Evolutionary conservation across 2,888 invertebrate genomes (phyloP).

Genomic region (Muscina levida): DNA sequence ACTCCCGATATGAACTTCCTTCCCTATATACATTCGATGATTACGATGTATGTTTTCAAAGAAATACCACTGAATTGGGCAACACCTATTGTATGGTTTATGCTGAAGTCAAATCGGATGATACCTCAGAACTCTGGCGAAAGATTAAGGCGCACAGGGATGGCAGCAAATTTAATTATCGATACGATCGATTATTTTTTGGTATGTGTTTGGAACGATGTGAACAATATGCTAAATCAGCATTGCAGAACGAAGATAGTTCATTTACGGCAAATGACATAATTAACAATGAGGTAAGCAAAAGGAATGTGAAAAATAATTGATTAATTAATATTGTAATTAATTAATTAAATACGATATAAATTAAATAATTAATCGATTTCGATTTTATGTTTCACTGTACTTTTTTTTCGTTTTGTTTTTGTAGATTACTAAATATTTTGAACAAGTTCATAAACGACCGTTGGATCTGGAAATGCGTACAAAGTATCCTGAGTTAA

Average conservation of each 20-base stretch:
- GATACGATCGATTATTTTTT: slow-evolving; percentile 73
- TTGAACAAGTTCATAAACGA: slow-evolving; percentile 69
- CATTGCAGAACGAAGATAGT: slow-evolving; percentile 20
- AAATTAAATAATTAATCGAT: neutral
- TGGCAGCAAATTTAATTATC: slow-evolving; percentile 70
- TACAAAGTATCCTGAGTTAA: slow-evolving; percentile 68
- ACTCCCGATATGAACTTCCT: slow-evolving; percentile 72
- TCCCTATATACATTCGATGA: slow-evolving; percentile 73
- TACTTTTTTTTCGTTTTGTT: neutral
- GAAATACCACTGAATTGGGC: slow-evolving; percentile 72
- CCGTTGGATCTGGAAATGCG: slow-evolving; percentile 69
- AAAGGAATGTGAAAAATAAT: neutral
- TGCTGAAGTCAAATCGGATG: slow-evolving; percentile 72
- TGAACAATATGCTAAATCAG: slow-evolving; percentile 56
- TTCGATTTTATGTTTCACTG: neutral
- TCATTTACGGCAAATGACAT: neutral
- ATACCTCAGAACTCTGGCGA: slow-evolving; percentile 71
- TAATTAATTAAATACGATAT: neutral
- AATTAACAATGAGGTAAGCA: slow-evolving; percentile 56
- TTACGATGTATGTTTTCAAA: slow-evolving; percentile 80
- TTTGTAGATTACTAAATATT: slow-evolving; percentile 44
- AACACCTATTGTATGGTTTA: slow-evolving; percentile 73
- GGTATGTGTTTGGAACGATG: slow-evolving; percentile 74
- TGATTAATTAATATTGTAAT: neutral
- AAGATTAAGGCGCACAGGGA: slow-evolving; percentile 69